Conservation (phyloP, 2,797 vertebrate genomes). For the Bradypodion ventrale region DNA sequence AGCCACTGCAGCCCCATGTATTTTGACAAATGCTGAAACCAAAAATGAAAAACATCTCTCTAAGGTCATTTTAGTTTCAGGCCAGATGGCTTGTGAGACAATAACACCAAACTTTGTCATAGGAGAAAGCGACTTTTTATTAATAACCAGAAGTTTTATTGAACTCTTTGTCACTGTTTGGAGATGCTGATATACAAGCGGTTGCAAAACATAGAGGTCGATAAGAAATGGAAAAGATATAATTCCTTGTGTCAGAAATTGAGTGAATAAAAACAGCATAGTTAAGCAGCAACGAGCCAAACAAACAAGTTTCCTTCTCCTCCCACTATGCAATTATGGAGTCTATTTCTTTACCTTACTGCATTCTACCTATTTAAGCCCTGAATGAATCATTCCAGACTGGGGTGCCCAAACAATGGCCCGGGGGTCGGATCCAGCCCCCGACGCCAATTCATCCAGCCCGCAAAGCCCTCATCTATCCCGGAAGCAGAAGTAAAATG, state of each 20-base stretch:
- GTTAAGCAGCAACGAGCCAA: not conserved
- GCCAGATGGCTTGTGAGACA: not conserved
- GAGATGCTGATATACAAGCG: too few species aligned
- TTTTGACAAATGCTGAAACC: not conserved
- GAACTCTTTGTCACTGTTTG: too few species aligned
- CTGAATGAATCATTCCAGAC: not conserved
- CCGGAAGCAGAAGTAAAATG: too few species aligned
- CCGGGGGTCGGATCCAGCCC: too few species aligned
- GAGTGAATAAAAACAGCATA: not conserved
- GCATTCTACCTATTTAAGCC: not conserved
- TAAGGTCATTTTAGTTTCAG: slow-evolving; percentile 18
- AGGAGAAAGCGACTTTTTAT: not conserved
- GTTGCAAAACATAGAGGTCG: not conserved
- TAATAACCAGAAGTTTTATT: not conserved
- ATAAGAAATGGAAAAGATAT: not conserved
- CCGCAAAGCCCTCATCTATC: too few species aligned
- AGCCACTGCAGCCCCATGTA: not conserved
- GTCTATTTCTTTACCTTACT: not conserved
- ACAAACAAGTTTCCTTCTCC: not conserved
- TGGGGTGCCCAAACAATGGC: too few species aligned
- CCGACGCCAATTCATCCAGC: too few species aligned
- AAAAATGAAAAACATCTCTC: not conserved
- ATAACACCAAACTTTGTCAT: not conserved
- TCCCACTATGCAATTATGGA: not conserved
- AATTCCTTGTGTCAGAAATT: not conserved